Evolutionary conservation across 1,140 invertebrate species (phyloP), one percentile per base, ranked within the genome.

Genomic region (Pseudomyrmex cubaensis): DNA sequence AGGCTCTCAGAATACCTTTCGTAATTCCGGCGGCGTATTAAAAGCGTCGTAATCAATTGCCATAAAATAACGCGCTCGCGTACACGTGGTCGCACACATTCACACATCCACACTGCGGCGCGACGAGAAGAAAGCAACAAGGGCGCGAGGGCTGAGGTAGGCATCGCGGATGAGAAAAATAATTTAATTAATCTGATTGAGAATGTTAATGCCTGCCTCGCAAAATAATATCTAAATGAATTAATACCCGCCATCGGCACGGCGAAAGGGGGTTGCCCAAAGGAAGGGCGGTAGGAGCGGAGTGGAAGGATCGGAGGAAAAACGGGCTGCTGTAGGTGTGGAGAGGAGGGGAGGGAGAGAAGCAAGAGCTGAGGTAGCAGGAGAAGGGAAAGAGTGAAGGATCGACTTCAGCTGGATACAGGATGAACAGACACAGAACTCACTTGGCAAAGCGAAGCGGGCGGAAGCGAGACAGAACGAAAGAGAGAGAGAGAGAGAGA

Each of bases 101-200:
- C 13, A 9, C 46, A 13, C 17, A 5, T 46, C 52, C 25, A n/a
- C 44, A 50, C 48, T 5, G 44, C 46, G 9, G 10, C 48, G 67
- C 54, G 20, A 59, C 44, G 66, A 48, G 66, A 80, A 52, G 67
- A 70, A 80, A 54, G 8, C 22, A 72, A 57, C 54, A 64, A 46
- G 52, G 46, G 50, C 44, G 17, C 50, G 22, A 17, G 12, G 7
- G 56, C 12, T 46, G 57, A 77, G 73, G 50, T 22, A 54, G 72
- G 25, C 64, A 74, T 17, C 25, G 69, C 82, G 76, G 52, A 76
- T 70, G 75, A 74, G 85, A 70, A 89, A 91, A 92, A 92, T 93
- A 92, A 94, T 93, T 94, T 93, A 93, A 93, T 94, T 93, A 93
- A 93, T 93, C 90, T 92, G 92, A 94, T 93, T 93, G 90, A 93